These are phyloP conservation scores for Athalia cordata DNA, from an alignment of 2,888 invertebrate species.

Conservation along the genomic window DNA sequence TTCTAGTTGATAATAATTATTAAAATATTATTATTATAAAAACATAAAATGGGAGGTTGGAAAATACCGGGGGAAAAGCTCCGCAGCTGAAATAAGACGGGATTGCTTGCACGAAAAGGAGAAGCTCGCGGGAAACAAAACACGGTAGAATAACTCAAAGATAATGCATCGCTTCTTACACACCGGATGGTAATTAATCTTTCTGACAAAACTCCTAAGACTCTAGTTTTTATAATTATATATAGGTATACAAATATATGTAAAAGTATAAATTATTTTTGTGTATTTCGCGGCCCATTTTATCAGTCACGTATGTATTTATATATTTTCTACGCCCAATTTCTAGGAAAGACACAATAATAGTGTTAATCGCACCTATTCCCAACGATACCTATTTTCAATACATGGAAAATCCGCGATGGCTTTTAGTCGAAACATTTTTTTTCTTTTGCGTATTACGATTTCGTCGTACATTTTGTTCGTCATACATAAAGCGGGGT, in stretches of 20 bases:
- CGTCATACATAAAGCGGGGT: too few relatives aligned
- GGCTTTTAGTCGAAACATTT: too few relatives aligned
- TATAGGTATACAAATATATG: too few relatives aligned
- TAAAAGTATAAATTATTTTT: too few relatives aligned
- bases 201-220: slow-evolving; percentile 31
- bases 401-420: too few relatives aligned
- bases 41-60: not conserved
- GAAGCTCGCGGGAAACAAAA: slow-evolving; percentile 22
- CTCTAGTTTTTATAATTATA: not conserved
- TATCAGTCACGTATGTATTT: not conserved
- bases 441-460: too few relatives aligned
- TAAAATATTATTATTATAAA: not conserved
- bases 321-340: not conserved
- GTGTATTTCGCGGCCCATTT: not conserved
- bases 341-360: too few relatives aligned
- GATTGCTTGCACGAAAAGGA: not conserved
- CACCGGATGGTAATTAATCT: slow-evolving; percentile 37
- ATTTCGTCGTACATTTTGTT: too few relatives aligned
- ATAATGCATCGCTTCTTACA: slow-evolving; percentile 36
- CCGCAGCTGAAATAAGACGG: not conserved
- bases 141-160: slow-evolving; percentile 34
- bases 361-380: too few relatives aligned
- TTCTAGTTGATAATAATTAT: too few relatives aligned
- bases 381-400: too few relatives aligned
- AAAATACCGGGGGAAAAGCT: not conserved